A percentile compares a stretch with the other conserved stretches of the same genome.
Evolutionary conservation across 2,797 vertebrate species (phyloP).

Genomic region (Leucoraja ocellata): DNA sequence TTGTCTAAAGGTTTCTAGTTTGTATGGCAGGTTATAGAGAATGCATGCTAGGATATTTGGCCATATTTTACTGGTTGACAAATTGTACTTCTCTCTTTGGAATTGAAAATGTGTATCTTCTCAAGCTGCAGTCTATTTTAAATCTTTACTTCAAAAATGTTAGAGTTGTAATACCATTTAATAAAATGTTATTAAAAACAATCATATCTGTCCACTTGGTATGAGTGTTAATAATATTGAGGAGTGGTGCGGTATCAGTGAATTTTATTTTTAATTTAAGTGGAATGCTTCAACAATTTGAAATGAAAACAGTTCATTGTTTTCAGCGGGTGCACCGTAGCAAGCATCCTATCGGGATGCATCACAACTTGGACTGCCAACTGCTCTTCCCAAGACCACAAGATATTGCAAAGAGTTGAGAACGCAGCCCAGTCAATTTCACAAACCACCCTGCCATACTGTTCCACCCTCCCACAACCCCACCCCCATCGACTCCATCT

Average conservation of each 20-base stretch:
- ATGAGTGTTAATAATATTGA: background rate
- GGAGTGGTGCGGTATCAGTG: background rate
- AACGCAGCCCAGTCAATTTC: too few relatives aligned
- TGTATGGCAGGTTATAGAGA: background rate
- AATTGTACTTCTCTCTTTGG: background rate
- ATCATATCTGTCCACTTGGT: background rate
- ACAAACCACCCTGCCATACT: too few relatives aligned
- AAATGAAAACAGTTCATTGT: background rate
- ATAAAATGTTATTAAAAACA: background rate
- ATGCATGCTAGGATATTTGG: background rate
- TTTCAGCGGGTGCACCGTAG: background rate
- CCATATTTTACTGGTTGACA: background rate
- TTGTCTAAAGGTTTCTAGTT: background rate
- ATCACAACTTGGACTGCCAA: too few relatives aligned
- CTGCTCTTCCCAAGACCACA: too few relatives aligned
- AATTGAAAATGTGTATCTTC: background rate
- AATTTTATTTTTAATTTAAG: background rate
- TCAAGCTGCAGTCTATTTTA: background rate
- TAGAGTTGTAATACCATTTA: too few relatives aligned
- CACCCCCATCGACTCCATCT: too few relatives aligned
- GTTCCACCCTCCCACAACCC: too few relatives aligned
- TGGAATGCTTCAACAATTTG: background rate
- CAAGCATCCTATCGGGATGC: too few relatives aligned
- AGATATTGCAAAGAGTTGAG: too few relatives aligned
- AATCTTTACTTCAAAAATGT: too few relatives aligned